phyloP scores from a whole-genome alignment of 2,113 vertebrate genomes.

The Butorides virescens region DNA sequence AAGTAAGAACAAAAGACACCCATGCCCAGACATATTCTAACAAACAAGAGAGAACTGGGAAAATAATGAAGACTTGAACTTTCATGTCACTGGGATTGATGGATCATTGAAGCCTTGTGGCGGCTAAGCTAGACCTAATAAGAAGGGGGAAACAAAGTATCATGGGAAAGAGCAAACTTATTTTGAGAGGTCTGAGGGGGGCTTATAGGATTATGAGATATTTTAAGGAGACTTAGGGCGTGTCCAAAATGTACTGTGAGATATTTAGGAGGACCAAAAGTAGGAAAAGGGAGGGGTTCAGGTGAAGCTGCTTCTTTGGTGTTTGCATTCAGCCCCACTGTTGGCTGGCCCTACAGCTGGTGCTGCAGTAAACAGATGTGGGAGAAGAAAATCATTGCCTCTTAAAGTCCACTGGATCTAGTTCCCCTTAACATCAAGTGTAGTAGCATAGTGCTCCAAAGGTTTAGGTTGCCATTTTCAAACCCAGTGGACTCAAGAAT shows the following conservation, averaged over 20 bases:
- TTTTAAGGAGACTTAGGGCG: not conserved
- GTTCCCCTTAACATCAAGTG: not conserved
- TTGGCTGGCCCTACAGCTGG: not conserved
- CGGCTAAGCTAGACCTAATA: not conserved
- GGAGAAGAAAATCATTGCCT: not conserved
- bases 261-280: not conserved
- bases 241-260: not conserved
- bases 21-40: not conserved
- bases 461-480: not conserved
- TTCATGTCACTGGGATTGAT: not conserved
- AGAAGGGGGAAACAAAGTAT: not conserved
- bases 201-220: not conserved
- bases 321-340: not conserved
- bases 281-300: not conserved
- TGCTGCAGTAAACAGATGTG: not conserved
- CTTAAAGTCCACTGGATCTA: not conserved
- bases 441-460: not conserved
- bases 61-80: not conserved
- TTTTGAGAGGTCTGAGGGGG: not conserved
- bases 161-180: not conserved
- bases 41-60: not conserved
- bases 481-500: not conserved
- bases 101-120: not conserved
- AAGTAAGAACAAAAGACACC: too few species aligned
- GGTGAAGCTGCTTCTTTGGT: not conserved